Conservation (phyloP, 2,888 invertebrate species). For the Aelia acuminata region DNA sequence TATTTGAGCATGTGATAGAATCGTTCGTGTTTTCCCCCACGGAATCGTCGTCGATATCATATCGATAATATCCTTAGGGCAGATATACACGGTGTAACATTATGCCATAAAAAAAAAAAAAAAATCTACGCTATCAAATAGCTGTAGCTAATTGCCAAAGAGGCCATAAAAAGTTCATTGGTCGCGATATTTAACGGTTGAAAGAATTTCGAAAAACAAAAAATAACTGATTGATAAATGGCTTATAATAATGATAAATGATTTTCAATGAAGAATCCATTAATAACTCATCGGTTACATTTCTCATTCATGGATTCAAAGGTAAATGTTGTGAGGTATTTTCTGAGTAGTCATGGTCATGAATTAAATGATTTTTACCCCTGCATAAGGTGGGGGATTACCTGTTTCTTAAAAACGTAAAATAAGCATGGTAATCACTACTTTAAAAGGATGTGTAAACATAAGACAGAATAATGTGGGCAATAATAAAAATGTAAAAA, state of each 20-base stretch:
- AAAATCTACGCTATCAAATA: not conserved
- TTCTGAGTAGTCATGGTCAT: not conserved
- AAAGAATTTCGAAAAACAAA: constrained; percentile 21
- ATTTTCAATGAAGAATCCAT: not conserved
- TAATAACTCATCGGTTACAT: not conserved
- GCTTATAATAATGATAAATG: constrained; percentile 27
- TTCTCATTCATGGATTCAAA: not conserved
- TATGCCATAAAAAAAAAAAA: not conserved
- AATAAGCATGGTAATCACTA: too few relatives aligned
- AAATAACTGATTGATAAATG: constrained; percentile 18
- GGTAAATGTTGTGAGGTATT: not conserved
- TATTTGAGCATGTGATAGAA: not conserved
- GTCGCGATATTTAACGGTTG: constrained; percentile 29
- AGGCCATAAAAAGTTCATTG: constrained; percentile 31
- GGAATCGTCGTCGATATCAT: not conserved
- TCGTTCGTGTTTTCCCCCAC: not conserved
- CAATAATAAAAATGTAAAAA: too few relatives aligned
- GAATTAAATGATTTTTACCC: too few relatives aligned
- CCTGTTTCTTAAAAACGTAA: too few relatives aligned
- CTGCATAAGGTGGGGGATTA: too few relatives aligned
- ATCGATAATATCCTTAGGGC: not conserved
- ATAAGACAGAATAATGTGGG: too few relatives aligned
- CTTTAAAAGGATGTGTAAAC: too few relatives aligned
- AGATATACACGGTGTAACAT: not conserved
- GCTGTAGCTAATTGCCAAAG: not conserved